Evolutionary conservation across 1,140 invertebrate genomes (phyloP), one percentile per base, ranked within the genome.

Genomic region (Oryzaephilus surinamensis): DNA sequence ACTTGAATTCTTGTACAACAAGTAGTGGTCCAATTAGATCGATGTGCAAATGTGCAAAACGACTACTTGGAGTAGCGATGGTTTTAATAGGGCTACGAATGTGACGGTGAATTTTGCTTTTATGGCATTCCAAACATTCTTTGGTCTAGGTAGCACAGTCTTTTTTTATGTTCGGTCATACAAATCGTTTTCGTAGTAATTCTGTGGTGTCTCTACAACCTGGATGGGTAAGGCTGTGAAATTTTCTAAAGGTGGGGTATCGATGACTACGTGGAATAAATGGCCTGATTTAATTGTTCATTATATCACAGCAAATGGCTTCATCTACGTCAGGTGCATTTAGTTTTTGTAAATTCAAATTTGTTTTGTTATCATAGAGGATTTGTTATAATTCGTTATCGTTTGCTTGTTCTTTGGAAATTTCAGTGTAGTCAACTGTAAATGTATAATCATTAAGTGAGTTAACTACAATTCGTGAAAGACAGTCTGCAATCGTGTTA

Each of bases 11-110:
- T 16, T 59, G 19, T 6, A 54, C 53, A 2, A 36, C 17, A 11
- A 60, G 55, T 12, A 67, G 11, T 1, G 48, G 33, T 7, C 62
- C 47, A 2, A 67, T 45, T 12, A 29, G 20, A 32, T 65, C 61
- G 5, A 60, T 24, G 29, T 60, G 51, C 0, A 59, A 24, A 13
- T 47, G 43, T 3, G 40, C 28, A 20, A 58, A 58, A 7, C 52
- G 35, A 3, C 7, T n/a, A 6, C 26, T 19, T 8, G 52, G 46
- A 4, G 43, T 26, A 1, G 34, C n/a, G 31, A 59, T 49, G 4
- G 33, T 16, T 8, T 36, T 32, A n/a, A 54, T 4, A 2, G 57
- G 43, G 4, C 48, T 6, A 2, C 12, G 5, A 21, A n/a, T 34
- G 11, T 20, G 32, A 0, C 18, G 23, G 6, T 8, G 4, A 11